Conservation (phyloP, 2,797 vertebrate genomes). For the Pipistrellus pipistrellus region DNA sequence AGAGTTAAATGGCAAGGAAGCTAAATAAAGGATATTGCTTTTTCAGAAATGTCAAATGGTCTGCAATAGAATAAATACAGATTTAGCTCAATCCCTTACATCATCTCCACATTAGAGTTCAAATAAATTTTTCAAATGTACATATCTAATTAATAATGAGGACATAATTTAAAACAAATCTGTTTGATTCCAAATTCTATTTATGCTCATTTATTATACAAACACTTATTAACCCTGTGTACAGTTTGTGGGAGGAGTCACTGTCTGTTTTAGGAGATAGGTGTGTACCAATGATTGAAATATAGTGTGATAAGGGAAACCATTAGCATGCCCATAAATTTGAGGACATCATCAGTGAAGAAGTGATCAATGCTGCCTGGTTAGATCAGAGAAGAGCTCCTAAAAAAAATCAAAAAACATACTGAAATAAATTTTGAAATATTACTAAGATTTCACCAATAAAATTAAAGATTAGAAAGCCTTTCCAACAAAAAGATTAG, state of each 20-base stretch:
- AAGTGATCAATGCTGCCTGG: not conserved
- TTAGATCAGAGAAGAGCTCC: not conserved
- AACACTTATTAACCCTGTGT: not conserved
- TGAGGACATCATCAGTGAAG: not conserved
- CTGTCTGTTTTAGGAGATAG: not conserved
- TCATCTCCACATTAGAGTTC: not conserved
- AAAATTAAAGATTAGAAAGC: not conserved
- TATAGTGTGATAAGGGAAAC: not conserved
- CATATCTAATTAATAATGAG: not conserved
- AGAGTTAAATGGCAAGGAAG: not conserved
- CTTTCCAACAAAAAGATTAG: not conserved
- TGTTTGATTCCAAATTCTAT: not conserved
- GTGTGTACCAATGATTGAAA: not conserved
- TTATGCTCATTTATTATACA: not conserved
- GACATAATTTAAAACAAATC: not conserved
- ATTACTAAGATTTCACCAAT: not conserved
- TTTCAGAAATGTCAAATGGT: not conserved
- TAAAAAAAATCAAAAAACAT: not conserved
- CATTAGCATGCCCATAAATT: not conserved
- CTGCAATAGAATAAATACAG: not conserved
- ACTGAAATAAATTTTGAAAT: not conserved
- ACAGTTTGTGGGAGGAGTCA: not conserved
- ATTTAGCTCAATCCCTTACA: not conserved
- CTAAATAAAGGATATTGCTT: not conserved
- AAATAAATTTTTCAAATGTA: slow-evolving; percentile 40